Evolutionary conservation across 2,797 vertebrate genomes (phyloP).

Genomic region (Artibeus jamaicensis): DNA sequence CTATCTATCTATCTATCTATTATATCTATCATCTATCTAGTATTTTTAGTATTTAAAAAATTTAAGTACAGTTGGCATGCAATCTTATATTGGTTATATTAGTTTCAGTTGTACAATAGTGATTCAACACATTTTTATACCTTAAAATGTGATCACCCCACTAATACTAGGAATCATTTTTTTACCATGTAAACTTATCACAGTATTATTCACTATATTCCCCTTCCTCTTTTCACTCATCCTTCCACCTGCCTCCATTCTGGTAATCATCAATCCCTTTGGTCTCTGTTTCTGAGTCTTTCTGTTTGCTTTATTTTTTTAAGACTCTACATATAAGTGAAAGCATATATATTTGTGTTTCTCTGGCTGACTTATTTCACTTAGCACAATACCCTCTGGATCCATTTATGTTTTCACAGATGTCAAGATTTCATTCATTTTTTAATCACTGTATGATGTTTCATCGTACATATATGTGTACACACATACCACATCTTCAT

Average conservation of each 20-base stretch:
- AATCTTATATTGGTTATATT: background rate
- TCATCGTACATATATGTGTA: background rate
- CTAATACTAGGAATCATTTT: background rate
- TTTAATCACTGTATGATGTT: background rate
- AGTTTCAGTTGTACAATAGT: background rate
- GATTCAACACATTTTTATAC: background rate
- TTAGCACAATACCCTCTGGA: background rate
- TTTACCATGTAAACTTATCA: background rate
- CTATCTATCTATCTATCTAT: too few relatives aligned
- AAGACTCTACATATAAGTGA: background rate
- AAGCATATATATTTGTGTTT: background rate
- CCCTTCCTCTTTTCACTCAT: background rate
- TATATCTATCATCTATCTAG: too few relatives aligned
- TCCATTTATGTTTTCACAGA: background rate
- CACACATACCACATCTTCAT: background rate
- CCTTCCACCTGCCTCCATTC: background rate
- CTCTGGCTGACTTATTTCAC: background rate
- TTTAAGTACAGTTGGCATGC: background rate
- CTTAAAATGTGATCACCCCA: background rate
- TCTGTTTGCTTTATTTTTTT: background rate
- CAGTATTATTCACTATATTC: background rate
- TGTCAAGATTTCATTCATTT: background rate
- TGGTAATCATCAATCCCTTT: background rate
- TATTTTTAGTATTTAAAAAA: background rate
- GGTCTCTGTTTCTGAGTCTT: background rate